phyloP scores from a whole-genome alignment of 2,888 invertebrate genomes.

The Liopterus haemorrhoidalis region DNA sequence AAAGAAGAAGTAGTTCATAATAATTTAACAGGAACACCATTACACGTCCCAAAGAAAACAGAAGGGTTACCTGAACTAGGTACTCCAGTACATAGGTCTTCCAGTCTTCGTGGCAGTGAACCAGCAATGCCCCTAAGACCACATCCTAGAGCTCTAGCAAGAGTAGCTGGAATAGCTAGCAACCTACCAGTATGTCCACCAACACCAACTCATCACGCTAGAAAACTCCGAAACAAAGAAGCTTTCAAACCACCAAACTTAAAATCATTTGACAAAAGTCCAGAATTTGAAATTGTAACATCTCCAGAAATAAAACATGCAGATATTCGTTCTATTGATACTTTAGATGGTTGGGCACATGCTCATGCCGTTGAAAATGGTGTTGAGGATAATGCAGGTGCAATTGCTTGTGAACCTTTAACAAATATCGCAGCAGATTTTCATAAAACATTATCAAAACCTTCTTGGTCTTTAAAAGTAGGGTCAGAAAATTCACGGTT shows the following conservation, averaged over 20 bases:
- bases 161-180: conserved; percentile 34
- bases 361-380: conserved; percentile 24
- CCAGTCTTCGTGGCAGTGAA: conserved; percentile 17
- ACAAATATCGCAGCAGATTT: conserved; percentile 8
- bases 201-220: conserved; percentile 80
- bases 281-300: conserved; percentile 42
- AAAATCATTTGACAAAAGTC: conserved; percentile 46
- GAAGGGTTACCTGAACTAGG: conserved; percentile 10
- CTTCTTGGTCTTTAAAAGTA: conserved; percentile 34
- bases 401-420: conserved; percentile 10
- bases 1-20: conserved; percentile 13
- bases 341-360: conserved; percentile 35
- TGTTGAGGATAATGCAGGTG: conserved; percentile 1
- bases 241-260: conserved; percentile 48
- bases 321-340: conserved; percentile 42
- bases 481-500: conserved; percentile 45
- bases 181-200: conserved; percentile 71
- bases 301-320: conserved; percentile 44
- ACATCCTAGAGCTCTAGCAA: conserved; percentile 54
- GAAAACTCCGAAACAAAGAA: conserved; percentile 51
- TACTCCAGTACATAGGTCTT: conserved; percentile 15
- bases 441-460: conserved; percentile 37
- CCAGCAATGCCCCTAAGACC: conserved; percentile 43
- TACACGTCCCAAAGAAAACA: conserved; percentile 23
- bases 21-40: conserved; percentile 24